These are phyloP conservation scores for Eptesicus fuscus DNA, from an alignment of 2,113 vertebrate genomes.

Conservation along the genomic window DNA sequence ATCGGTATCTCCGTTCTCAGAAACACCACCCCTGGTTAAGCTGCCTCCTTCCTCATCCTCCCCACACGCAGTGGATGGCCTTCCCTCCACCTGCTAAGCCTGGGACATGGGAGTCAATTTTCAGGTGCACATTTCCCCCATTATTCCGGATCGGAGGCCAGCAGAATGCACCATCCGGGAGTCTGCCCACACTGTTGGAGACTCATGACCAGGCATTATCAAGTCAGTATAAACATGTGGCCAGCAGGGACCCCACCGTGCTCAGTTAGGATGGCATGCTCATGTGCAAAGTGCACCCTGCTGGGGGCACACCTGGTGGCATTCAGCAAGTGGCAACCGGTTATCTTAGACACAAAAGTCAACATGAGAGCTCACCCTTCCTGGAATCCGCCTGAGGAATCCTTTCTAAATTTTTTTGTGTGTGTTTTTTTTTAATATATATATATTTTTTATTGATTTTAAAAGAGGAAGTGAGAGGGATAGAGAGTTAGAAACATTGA, in stretches of 20 bases:
- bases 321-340: background rate
- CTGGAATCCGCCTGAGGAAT: background rate
- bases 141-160: no score
- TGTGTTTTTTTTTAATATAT: no score
- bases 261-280: background rate
- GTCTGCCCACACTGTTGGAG: no score
- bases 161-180: no score
- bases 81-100: background rate
- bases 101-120: background rate
- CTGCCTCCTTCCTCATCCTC: background rate
- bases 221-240: no score
- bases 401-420: background rate
- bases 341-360: background rate
- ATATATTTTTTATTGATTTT: no score
- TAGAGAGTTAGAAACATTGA: no score
- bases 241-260: background rate
- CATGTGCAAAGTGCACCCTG: background rate
- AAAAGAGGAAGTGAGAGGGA: no score
- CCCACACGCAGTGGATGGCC: background rate
- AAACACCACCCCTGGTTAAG: background rate
- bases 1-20: no score
- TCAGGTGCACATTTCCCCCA: no score
- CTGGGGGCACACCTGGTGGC: background rate
- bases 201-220: background rate
- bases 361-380: background rate